Conservation (phyloP, 2,888 invertebrate species). For the Parelbella ahira region DNA sequence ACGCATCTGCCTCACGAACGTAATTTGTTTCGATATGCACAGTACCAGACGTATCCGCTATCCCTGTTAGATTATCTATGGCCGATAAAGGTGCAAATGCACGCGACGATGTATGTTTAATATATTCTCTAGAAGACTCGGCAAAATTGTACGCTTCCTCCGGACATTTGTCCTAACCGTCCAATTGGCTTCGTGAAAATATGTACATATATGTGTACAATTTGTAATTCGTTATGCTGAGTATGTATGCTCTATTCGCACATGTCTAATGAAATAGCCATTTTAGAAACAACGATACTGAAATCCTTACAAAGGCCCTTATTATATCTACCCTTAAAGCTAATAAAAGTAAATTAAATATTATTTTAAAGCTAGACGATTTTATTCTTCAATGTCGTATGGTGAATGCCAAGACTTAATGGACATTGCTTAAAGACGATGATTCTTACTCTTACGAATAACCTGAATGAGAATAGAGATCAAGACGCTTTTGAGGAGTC, state of each 20-base stretch:
- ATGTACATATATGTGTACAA: too few species aligned
- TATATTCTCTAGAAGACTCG: slow-evolving; percentile 5
- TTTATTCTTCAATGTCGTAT: too few species aligned
- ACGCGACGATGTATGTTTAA: neutral
- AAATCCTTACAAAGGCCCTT: too few species aligned
- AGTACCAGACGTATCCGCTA: neutral
- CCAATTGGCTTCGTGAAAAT: neutral
- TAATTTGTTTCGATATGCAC: slow-evolving; percentile 11
- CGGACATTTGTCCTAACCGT: slow-evolving; percentile 4
- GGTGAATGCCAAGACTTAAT: too few species aligned
- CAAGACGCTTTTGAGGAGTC: too few species aligned
- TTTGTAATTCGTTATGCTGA: too few species aligned
- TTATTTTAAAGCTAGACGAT: too few species aligned
- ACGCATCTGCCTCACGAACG: slow-evolving; percentile 16
- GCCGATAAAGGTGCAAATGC: slow-evolving; percentile 15
- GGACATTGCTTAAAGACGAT: too few species aligned
- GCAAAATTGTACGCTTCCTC: slow-evolving; percentile 14
- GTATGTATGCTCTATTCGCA: slow-evolving; percentile 1
- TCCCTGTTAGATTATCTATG: slow-evolving; percentile 1
- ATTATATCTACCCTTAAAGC: too few species aligned
- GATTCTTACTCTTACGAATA: too few species aligned
- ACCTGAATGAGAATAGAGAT: too few species aligned
- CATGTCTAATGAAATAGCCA: slow-evolving; percentile 6
- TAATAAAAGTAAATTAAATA: too few species aligned
- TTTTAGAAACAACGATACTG: slow-evolving; percentile 10